phyloP scores from a whole-genome alignment of 2,113 vertebrate genomes.

The Sula dactylatra region DNA sequence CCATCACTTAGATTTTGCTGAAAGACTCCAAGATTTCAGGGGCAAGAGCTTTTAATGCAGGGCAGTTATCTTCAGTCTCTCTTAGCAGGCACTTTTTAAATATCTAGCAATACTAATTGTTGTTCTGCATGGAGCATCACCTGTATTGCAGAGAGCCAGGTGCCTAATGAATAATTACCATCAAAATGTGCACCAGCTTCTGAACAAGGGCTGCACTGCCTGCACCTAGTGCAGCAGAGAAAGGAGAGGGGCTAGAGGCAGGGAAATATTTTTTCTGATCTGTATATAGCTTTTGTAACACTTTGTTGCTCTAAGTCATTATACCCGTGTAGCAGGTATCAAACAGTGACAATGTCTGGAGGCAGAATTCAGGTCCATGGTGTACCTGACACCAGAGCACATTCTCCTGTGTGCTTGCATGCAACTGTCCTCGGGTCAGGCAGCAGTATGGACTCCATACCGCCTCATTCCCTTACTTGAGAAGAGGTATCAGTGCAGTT shows the following conservation, averaged over 20 bases:
- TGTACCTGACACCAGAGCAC: not conserved
- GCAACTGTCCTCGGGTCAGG: rapidly evolving
- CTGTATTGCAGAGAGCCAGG: not conserved
- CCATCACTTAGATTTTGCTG: not conserved
- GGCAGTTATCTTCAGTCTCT: not conserved
- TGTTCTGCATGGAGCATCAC: not conserved
- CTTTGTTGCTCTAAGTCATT: not conserved
- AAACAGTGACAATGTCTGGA: not conserved
- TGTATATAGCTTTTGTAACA: not conserved
- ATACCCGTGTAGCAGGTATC: not conserved
- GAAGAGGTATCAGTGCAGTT: not conserved
- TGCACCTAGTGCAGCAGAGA: no score
- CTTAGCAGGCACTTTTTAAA: not conserved
- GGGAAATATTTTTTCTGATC: not conserved
- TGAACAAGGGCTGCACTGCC: not conserved
- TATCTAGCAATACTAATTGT: not conserved
- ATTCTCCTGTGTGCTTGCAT: no score
- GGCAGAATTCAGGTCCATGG: not conserved
- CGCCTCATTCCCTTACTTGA: not conserved
- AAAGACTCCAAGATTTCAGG: not conserved
- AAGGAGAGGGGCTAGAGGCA: not conserved
- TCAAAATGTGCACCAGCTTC: not conserved
- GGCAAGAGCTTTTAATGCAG: not conserved
- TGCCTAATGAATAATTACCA: not conserved
- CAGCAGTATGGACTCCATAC: not conserved